Evolutionary conservation across 2,888 invertebrate species (phyloP).

Genomic region (Allolobophora icterica): DNA sequence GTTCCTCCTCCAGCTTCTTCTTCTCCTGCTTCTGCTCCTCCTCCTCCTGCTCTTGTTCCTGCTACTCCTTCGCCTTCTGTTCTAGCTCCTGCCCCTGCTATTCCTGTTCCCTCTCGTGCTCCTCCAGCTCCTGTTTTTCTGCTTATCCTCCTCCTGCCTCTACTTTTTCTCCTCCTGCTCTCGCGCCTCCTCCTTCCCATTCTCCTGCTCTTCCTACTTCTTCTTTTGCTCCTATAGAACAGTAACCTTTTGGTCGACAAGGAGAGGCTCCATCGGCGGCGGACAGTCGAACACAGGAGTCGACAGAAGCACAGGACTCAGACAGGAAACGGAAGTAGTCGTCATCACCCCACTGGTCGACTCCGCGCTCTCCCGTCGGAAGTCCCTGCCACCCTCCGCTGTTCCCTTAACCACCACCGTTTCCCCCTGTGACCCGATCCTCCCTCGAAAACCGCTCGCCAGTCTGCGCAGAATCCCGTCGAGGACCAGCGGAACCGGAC

Average conservation of each 20-base stretch:
- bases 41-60: too few species aligned
- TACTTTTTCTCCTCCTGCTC: too few species aligned
- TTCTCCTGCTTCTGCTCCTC: too few species aligned
- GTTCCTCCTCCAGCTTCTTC: too few species aligned
- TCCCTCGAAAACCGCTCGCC: background rate
- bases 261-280: constrained; percentile 29
- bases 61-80: too few species aligned
- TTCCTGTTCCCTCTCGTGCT: background rate
- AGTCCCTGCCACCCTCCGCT: background rate
- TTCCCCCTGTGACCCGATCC: background rate
- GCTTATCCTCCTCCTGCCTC: background rate
- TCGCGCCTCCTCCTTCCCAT: too few species aligned
- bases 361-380: constrained; percentile 31
- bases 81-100: background rate
- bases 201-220: too few species aligned
- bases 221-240: constrained; percentile 34
- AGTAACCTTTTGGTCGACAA: constrained; percentile 45
- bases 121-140: background rate
- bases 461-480: constrained; percentile 35
- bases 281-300: constrained; percentile 37
- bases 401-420: background rate
- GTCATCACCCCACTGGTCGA: constrained; percentile 39
- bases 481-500: constrained; percentile 45
- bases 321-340: constrained; percentile 38
- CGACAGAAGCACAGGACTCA: constrained; percentile 37